A percentile compares a stretch with the other conserved stretches of the same genome.
Conservation (phyloP, 1,140 invertebrate genomes). For the Mamestra configurata region DNA sequence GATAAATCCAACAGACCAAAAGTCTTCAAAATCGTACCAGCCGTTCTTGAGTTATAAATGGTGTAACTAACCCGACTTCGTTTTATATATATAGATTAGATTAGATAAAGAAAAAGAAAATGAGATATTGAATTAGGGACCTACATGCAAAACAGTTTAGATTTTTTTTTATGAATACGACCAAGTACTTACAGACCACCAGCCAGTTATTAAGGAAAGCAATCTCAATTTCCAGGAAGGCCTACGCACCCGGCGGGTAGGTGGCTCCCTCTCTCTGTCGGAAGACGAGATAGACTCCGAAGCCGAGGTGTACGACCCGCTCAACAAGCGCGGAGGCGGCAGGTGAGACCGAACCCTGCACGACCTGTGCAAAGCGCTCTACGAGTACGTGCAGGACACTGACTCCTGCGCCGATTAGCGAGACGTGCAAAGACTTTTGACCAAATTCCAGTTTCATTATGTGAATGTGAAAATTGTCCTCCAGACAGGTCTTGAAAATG, state of each 20-base stretch:
- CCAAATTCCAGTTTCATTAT: not conserved
- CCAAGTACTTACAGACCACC: not conserved
- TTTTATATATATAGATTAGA: too few relatives aligned
- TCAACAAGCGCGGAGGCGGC: conserved; percentile 75
- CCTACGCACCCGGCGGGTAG: conserved; percentile 89
- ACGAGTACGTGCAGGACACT: conserved; percentile 65
- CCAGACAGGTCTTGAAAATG: not conserved
- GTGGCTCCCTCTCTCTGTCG: conserved; percentile 92
- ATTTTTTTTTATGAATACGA: too few relatives aligned
- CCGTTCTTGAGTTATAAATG: too few relatives aligned
- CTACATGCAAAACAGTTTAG: too few relatives aligned
- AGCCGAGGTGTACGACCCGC: conserved; percentile 80
- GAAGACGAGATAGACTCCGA: conserved; percentile 94
- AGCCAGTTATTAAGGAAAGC: not conserved
- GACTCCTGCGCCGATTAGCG: conserved; percentile 27
- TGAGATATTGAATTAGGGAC: too few relatives aligned
- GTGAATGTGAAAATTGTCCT: not conserved
- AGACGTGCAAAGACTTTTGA: not conserved
- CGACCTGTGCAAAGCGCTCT: conserved; percentile 83
- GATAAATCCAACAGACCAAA: too few relatives aligned
- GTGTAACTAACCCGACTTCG: too few relatives aligned
- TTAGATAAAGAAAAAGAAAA: too few relatives aligned
- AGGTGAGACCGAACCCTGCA: conserved; percentile 81
- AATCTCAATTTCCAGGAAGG: conserved; percentile 83
- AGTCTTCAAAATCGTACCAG: too few relatives aligned